A percentile compares a stretch with the other conserved stretches of the same genome.
These are phyloP conservation scores for Rhingia campestris DNA, from an alignment of 2,888 invertebrate species.

Conservation along the genomic window DNA sequence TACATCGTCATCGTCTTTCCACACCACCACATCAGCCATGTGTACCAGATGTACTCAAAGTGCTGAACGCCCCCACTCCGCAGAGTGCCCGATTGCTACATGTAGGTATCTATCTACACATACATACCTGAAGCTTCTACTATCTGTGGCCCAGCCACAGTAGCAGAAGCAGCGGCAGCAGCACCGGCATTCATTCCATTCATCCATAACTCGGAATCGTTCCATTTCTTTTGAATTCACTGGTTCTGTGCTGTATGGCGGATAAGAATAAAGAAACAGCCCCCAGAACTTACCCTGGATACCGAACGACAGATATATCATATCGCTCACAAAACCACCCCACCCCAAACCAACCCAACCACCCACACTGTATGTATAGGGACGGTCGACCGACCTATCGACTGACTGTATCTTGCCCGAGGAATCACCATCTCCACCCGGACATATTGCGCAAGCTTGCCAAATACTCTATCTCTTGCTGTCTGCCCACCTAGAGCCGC, in stretches of 20 bases:
- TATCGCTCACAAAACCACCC: conserved; percentile 54
- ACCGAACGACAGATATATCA: conserved; percentile 74
- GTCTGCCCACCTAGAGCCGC: conserved; percentile 69
- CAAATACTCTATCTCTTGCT: conserved; percentile 73
- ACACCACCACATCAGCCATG: conserved; percentile 10
- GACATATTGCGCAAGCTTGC: conserved; percentile 75
- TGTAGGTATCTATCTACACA: conserved; percentile 61
- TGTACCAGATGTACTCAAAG: conserved; percentile 20
- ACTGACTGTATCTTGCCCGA: conserved; percentile 64
- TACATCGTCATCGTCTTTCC: background rate
- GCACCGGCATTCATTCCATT: conserved; percentile 65
- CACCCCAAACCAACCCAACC: background rate
- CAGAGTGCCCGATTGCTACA: conserved; percentile 45
- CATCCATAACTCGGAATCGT: conserved; percentile 69
- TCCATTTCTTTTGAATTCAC: conserved; percentile 68
- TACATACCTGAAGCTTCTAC: conserved; percentile 71
- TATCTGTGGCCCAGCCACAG: conserved; percentile 72
- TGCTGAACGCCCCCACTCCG: conserved; percentile 25
- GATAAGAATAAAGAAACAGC: conserved; percentile 61
- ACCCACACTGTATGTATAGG: conserved; percentile 26
- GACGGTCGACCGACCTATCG: conserved; percentile 67
- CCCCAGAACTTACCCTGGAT: conserved; percentile 73
- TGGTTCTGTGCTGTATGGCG: conserved; percentile 17
- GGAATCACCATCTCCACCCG: conserved; percentile 62
- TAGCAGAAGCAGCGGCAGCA: conserved; percentile 47